Evolutionary conservation across 2,113 vertebrate species (phyloP), one percentile per base, ranked within the genome.

Genomic region (Willisornis vidua): DNA sequence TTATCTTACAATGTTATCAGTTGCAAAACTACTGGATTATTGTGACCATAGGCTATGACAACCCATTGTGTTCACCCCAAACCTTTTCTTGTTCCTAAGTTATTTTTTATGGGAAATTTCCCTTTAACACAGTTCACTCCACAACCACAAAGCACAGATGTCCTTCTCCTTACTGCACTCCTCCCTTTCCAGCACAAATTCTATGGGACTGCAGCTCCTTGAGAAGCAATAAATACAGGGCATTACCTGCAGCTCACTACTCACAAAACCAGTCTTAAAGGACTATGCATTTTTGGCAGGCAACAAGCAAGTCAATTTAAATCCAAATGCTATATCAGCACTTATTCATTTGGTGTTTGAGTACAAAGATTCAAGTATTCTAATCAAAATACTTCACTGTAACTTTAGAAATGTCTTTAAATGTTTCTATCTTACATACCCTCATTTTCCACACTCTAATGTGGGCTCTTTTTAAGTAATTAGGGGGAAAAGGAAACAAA

Each of bases 1-100:
- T 90, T 88, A 83, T 83, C 49, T 61, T 58, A 78, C 81, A 93
- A 67, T 89, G 61, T 85, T 93, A 93, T 87, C 92, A 85, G 57
- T 11, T 89, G 33, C 12, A 71, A 67, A 87, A 58, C 84, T 89
- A 48, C 73, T 75, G 74, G 46, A 49, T 58, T 55, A 70, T 49
- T 93, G 76, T 83, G 63, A 92, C 13, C 54, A 77, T 2, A 7
- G 62, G 15, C 79, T 33, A 43, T 48, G 51, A 80, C 46, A 70
- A 74, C 17, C 59, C 80, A 90, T 58, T 88, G 82, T 93, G 49
- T 66, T 83, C 48, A 66, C 72, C 54, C 24, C 49, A 90, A 88
- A 15, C 8, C 20, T 79, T 76, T 92, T 70, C 35, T 92, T 90
- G 9, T 52, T 90, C 51, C 37, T 73, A 54, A 3, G 1, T 66